Conservation (phyloP, 1,140 invertebrate genomes). For the Eufriesea mexicana region DNA sequence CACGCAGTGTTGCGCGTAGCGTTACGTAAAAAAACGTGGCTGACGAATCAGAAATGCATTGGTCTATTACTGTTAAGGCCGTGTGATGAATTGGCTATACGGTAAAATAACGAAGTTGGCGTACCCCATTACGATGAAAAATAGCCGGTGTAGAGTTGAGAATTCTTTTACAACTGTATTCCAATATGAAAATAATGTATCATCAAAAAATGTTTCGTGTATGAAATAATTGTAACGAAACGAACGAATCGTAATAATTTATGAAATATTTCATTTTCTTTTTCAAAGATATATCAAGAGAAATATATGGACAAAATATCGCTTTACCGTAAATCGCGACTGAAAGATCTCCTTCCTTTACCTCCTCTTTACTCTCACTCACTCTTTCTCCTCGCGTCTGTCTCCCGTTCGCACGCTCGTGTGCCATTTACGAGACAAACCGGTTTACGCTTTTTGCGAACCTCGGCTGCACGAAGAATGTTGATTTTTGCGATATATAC, state of each 20-base stretch:
- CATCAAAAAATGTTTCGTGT: too few species aligned
- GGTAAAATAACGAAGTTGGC: constrained; percentile 62
- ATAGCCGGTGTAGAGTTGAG: background rate
- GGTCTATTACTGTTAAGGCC: constrained; percentile 35
- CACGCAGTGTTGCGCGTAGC: constrained; percentile 71
- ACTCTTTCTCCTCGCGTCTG: constrained; percentile 36
- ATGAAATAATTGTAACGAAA: background rate
- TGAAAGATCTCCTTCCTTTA: constrained; percentile 46
- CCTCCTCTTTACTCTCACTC: constrained; percentile 33
- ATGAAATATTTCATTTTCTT: constrained; percentile 7
- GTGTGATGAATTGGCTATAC: constrained; percentile 20
- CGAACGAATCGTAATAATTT: background rate
- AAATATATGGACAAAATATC: constrained; percentile 4
- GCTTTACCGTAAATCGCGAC: constrained; percentile 55
- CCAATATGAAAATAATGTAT: background rate
- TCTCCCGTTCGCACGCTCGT: constrained; percentile 73
- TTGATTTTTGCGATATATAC: constrained; percentile 80
- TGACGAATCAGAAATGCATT: constrained; percentile 47
- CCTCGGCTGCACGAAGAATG: constrained; percentile 77
- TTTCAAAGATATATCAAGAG: background rate
- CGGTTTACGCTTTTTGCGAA: constrained; percentile 78
- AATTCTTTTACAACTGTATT: background rate
- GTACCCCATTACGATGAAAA: background rate
- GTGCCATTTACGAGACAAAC: constrained; percentile 80
- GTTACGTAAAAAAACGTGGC: constrained; percentile 75